Evolutionary conservation across 2,797 vertebrate genomes (phyloP), one percentile per base, ranked within the genome.

Genomic region (Pipistrellus kuhlii): DNA sequence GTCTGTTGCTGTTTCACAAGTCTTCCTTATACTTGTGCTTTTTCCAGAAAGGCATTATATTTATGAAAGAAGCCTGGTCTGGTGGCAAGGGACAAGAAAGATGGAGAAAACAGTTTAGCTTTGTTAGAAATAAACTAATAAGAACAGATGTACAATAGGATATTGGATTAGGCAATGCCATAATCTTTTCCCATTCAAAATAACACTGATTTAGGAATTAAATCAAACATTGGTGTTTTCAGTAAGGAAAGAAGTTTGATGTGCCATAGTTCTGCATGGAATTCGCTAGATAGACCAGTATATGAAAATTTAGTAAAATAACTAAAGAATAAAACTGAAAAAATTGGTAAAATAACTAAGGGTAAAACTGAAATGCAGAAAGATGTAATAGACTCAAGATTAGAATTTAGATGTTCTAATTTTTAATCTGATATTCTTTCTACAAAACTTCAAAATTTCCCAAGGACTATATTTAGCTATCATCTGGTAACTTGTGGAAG

Each of bases 1-100:
- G 77, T 83, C 94, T 95, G 85, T 27, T 86, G 82, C 90, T 71
- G 51, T 91, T 93, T 97, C 91, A n/a, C 94, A 57, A 75, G 12
- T 72, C 35, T 89, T 73, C 91, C 82, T 93, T 55, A 73, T 15
- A 25, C 66, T 86, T 38, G 12, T 64, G 41, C 69, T 90, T 93
- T 92, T 85, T 44, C 72, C 64, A 86, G 84, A 88, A 95, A 72
- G n/a, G 12, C 7, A 76, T 92, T 64, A n/a, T 71, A 91, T 62
- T 89, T 57, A 59, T 75, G 71, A 94, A 85, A 94, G 2, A 82
- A 96, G 76, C 55, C 82, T 66, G 25, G 15, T 84, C 10, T 35
- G 2, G 71, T 75, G 96, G 83, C 80, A 83, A 90, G 78, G 20
- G 55, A 78, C n/a, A 75, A 66, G 64, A 6, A 59, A 64, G 35